Percentiles rank a stretch among this genome's conserved stretches.
These are phyloP conservation scores for Cavia aperea DNA, from an alignment of 2,113 vertebrate genomes.

Conservation along the genomic window DNA sequence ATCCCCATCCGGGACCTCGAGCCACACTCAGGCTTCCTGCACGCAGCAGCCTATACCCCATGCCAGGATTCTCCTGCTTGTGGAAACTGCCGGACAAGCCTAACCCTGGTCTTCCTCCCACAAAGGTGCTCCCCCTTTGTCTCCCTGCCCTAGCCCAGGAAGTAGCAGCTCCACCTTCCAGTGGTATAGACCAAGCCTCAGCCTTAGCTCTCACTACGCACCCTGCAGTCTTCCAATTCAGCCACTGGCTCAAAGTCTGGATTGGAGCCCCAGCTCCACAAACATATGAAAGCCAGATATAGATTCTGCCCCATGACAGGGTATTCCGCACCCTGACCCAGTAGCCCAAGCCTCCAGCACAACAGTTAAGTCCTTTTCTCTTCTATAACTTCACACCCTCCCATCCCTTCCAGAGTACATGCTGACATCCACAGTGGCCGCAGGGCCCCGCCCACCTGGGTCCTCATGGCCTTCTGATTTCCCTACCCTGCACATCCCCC, in stretches of 20 bases:
- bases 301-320: background rate
- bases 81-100: background rate
- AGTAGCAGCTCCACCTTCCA: no score
- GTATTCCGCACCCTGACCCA: background rate
- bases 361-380: no score
- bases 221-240: background rate
- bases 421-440: background rate
- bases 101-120: background rate
- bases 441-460: background rate
- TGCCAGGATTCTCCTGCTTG: background rate
- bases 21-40: fast-evolving
- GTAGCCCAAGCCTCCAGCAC: background rate
- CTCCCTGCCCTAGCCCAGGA: background rate
- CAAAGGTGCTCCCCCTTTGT: background rate
- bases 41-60: fast-evolving
- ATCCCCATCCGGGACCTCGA: background rate
- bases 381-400: background rate
- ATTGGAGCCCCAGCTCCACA: background rate
- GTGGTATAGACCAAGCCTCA: background rate
- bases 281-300: background rate
- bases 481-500: background rate
- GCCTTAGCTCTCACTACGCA: background rate
- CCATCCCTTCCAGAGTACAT: background rate
- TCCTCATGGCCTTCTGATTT: background rate
- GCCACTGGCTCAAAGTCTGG: background rate